Percentiles rank a stretch among this genome's conserved stretches.
Conservation (phyloP, 2,113 vertebrate species). For the Tiliqua scincoides region DNA sequence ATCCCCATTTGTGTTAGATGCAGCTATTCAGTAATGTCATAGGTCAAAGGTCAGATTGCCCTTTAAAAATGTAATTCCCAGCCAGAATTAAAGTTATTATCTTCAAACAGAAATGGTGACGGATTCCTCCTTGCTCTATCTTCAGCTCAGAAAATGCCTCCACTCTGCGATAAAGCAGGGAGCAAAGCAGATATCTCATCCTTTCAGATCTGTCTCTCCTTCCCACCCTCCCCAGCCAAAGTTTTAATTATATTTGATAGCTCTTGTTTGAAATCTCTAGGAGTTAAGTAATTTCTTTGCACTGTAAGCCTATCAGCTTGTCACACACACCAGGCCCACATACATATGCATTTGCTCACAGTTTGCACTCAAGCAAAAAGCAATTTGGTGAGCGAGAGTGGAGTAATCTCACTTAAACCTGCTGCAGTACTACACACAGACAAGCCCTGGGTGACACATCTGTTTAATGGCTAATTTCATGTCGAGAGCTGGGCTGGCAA, state of each 20-base stretch:
- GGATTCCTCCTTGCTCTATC: constrained; percentile 35
- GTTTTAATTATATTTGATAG: constrained; percentile 66
- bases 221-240: constrained; percentile 16
- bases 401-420: not conserved
- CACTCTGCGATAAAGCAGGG: constrained; percentile 55
- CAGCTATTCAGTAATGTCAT: constrained; percentile 76
- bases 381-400: not conserved
- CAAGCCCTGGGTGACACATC: not conserved
- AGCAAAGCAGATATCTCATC: constrained; percentile 61
- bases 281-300: constrained; percentile 57
- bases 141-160: constrained; percentile 44
- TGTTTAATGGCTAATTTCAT: constrained; percentile 17
- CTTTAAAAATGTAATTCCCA: constrained; percentile 80
- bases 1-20: constrained; percentile 50
- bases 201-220: constrained; percentile 55
- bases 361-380: constrained; percentile 5
- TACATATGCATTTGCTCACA: fast-evolving
- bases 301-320: constrained; percentile 56
- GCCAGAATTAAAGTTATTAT: constrained; percentile 83
- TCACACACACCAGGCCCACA: constrained; percentile 17
- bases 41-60: constrained; percentile 80
- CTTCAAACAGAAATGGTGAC: constrained; percentile 66
- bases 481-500: not conserved
- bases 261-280: constrained; percentile 61
- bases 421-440: fast-evolving